phyloP scores from a whole-genome alignment of 2,113 vertebrate genomes.

The Gallinago paraguaiae region DNA sequence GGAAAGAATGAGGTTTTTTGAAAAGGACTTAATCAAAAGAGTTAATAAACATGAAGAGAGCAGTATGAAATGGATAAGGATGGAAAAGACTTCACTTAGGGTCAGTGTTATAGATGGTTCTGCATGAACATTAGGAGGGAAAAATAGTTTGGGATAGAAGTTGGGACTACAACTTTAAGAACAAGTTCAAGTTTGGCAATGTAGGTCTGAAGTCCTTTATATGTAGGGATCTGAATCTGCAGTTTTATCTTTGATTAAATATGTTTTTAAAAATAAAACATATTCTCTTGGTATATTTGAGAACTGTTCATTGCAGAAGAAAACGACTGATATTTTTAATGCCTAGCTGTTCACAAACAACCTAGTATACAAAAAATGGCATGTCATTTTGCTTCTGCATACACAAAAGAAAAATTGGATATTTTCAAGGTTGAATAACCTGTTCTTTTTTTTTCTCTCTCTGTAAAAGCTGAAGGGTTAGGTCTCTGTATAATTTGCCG shows the following conservation, averaged over 20 bases:
- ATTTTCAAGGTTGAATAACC: slow-evolving; percentile 2
- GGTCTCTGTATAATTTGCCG: neutral
- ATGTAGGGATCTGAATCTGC: neutral
- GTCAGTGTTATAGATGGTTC: neutral
- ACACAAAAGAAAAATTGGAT: neutral
- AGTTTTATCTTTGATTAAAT: neutral
- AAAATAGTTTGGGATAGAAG: neutral
- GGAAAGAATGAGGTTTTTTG: neutral
- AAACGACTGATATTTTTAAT: neutral
- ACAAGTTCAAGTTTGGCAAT: neutral
- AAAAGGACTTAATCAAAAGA: neutral
- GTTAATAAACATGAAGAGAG: neutral
- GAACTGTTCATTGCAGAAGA: neutral
- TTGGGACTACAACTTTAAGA: neutral
- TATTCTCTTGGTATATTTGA: neutral
- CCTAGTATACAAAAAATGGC: neutral
- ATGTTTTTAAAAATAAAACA: neutral
- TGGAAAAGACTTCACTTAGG: neutral
- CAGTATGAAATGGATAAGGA: neutral
- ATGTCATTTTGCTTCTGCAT: neutral
- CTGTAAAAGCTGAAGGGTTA: neutral
- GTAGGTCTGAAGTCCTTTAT: neutral
- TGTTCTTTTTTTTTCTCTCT: neutral
- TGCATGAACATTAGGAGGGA: neutral
- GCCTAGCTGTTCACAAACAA: neutral